Evolutionary conservation across 1,140 invertebrate genomes (phyloP), one percentile per base, ranked within the genome.

Genomic region (Drosophila ananassae): DNA sequence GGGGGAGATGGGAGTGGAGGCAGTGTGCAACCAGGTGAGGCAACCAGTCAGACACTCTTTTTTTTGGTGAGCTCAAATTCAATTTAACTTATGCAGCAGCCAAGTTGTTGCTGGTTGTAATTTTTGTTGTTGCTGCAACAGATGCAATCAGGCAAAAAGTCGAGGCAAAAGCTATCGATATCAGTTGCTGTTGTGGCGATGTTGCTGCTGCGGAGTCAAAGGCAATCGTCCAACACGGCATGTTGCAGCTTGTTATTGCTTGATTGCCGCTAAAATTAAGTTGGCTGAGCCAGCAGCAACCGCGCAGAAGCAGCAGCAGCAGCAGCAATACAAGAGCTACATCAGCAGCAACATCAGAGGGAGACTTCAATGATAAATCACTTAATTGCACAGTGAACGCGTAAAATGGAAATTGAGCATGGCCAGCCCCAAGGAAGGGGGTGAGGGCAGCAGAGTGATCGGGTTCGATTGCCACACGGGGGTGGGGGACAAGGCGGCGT

Each of bases 181-280:
- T 85, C 81, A 87, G 81, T 81, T 81, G 73, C 37, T 73, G 73
- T 39, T 59, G 62, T 47, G 64, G 30, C 41, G 56, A 25, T 60
- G 77, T 57, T 77, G 79, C 46, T 52, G 77, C 73, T 71, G 74
- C 78, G 51, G 83, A 87, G 83, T 89, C 83, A 87, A 87, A 87
- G 83, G 83, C 82, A 87, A 87, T 87, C 82, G 82, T 87, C 83
- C 83, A 89, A 87, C 82, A 87, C 78, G 82, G 82, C 83, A 87
- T 87, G 82, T 87, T 82, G 82, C 78, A 89, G 83, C 83, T 89
- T 89, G 83, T 89, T 89, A 89, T 89, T 89, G 83, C 83, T 89
- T 89, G 83, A 89, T 89, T 89, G 83, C 83, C 79, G 83, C 83
- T 89, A 89, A 89, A 89, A 89, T 89, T 89, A 89, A 89, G 83